A percentile compares a stretch with the other conserved stretches of the same genome.
phyloP scores from a whole-genome alignment of 1,140 invertebrate genomes.

The Meteorus sp. region DNA sequence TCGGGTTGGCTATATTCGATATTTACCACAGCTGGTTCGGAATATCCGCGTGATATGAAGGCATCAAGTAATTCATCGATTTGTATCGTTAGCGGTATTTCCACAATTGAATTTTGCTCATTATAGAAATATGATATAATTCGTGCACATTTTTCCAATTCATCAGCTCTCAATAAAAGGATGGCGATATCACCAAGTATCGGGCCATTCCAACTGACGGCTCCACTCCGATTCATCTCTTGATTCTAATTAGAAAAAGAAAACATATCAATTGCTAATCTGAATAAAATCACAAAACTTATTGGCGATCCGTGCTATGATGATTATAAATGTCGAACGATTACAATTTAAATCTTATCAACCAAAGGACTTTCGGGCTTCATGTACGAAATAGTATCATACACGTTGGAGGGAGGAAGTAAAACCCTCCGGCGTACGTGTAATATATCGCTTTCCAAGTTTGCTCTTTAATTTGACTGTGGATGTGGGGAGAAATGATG shows the following conservation, averaged over 20 bases:
- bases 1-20: slow-evolving; percentile 3
- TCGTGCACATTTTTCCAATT: slow-evolving; percentile 31
- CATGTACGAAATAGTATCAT: too few relatives aligned
- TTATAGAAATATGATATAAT: slow-evolving; percentile 32
- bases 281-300: slow-evolving; percentile 8
- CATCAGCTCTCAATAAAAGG: slow-evolving; percentile 32
- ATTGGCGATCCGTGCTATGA: not conserved
- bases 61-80: slow-evolving; percentile 34
- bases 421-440: too few relatives aligned
- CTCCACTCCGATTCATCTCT: not conserved
- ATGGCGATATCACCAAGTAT: slow-evolving; percentile 28
- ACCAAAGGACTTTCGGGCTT: too few relatives aligned
- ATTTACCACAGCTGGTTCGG: slow-evolving; percentile 38
- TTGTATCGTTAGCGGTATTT: slow-evolving; percentile 17
- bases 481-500: too few relatives aligned
- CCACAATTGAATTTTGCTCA: slow-evolving; percentile 22
- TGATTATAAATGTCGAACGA: too few relatives aligned
- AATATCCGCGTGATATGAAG: slow-evolving; percentile 33
- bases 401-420: too few relatives aligned
- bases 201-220: slow-evolving; percentile 4
- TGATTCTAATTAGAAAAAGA: slow-evolving; percentile 23
- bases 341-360: too few relatives aligned
- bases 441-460: too few relatives aligned
- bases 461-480: too few relatives aligned
- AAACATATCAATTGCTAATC: not conserved